Evolutionary conservation across 2,888 invertebrate genomes (phyloP), one percentile per base, ranked within the genome.

Genomic region (Arge pagana): DNA sequence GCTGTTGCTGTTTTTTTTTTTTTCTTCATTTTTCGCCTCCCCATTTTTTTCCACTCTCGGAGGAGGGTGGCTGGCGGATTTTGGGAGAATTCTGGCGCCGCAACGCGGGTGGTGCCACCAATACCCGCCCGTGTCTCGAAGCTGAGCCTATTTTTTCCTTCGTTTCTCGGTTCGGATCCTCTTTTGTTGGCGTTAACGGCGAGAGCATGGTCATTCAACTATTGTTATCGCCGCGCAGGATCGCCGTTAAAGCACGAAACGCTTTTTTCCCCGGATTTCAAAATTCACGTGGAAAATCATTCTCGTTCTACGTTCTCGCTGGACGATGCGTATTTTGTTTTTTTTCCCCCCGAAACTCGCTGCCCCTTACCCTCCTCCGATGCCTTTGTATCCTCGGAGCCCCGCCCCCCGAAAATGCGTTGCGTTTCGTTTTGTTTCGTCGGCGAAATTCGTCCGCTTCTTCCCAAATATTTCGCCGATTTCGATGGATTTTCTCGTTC

Each of bases 41-140:
- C 4, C 23, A 16, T 52, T 31, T n/a, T 49, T 18, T 16, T 18
- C 5, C 7, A 48, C 45, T 15, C 37, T 26, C 23, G 39, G 23
- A 42, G 37, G 42, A 42, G 41, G 19, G 16, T 19, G 42, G 40
- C 35, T 19, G 33, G 50, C 30, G 36, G 37, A 28, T 24, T 51
- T 50, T 41, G 51, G 51, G 33, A 45, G 61, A 64, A 63, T 60
- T 58, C 59, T 55, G 59, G 59, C 60, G 59, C 58, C 58, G 51
- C 63, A 43, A 64, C 59, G 63, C 64, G 67, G 66, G 67, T 67
- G 68, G 67, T 50, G 61, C 54, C 53, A 59, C 31, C 51, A 52
- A 10, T 45, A 23, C 40, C 23, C 19, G 21, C 18, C 31, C 18
- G 45, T 36, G 28, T 13, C 18, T 42, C 18, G 18, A 39, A 42